Percentiles rank a stretch among this genome's conserved stretches.
Conservation (phyloP, 2,797 vertebrate species). For the Enteromius fasciolatus region DNA sequence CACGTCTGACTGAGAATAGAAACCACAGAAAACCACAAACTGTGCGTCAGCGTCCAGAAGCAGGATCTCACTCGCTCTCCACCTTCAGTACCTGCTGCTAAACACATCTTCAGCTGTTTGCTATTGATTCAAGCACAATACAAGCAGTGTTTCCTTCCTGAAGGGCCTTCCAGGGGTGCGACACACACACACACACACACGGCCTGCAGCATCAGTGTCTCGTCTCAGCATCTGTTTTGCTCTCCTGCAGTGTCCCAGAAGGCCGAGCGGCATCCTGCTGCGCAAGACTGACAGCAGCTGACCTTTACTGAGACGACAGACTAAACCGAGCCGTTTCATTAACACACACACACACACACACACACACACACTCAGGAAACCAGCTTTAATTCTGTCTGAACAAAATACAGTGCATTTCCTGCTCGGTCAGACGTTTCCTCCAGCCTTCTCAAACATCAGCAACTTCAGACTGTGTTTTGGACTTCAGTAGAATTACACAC, state of each 20-base stretch:
- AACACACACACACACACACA: conserved; percentile 14
- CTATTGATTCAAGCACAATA: background rate
- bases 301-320: background rate
- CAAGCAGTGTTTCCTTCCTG: background rate
- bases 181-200: background rate
- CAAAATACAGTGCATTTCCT: background rate
- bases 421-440: background rate
- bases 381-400: conserved; percentile 1
- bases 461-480: background rate
- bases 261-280: background rate
- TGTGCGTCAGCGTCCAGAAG: background rate
- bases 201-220: background rate
- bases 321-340: background rate
- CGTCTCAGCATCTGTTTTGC: background rate
- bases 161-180: background rate
- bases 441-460: background rate
- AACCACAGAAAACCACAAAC: conserved; percentile 53
- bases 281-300: background rate
- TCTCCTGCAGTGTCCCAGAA: background rate
- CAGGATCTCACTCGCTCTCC: background rate
- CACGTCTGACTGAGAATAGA: conserved; percentile 68
- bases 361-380: background rate
- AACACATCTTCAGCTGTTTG: background rate
- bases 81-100: background rate
- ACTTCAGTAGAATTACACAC: background rate